These are phyloP conservation scores for Platerodrilus igneus DNA, from an alignment of 2,888 invertebrate species.

Conservation along the genomic window DNA sequence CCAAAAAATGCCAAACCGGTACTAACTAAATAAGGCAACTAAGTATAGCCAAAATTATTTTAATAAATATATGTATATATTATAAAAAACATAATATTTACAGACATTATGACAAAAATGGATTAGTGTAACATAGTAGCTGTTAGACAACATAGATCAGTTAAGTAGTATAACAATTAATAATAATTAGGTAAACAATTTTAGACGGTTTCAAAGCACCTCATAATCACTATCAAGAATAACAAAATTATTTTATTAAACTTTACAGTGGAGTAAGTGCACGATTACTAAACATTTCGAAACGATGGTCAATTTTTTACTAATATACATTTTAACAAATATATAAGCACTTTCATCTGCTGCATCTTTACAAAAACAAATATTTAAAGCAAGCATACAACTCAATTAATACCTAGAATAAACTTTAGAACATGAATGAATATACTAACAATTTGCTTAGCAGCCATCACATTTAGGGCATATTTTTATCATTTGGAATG, in stretches of 20 bases:
- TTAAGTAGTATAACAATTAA: constrained; percentile 30
- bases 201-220: constrained; percentile 15
- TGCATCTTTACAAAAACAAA: constrained; percentile 35
- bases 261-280: constrained; percentile 15
- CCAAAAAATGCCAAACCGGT: no score
- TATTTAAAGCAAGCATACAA: constrained; percentile 32
- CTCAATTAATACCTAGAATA: constrained; percentile 7
- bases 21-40: no score
- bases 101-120: constrained; percentile 44
- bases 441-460: constrained; percentile 23
- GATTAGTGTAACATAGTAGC: constrained; percentile 39
- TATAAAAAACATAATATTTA: constrained; percentile 50
- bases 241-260: constrained; percentile 14
- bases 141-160: constrained; percentile 29
- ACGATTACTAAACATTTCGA: constrained; percentile 16
- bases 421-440: constrained; percentile 2
- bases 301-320: constrained; percentile 21
- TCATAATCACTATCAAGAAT: constrained; percentile 16
- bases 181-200: constrained; percentile 24
- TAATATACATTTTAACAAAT: constrained; percentile 22
- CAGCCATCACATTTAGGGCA: constrained; percentile 39
- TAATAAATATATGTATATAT: constrained; percentile 47
- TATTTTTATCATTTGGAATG: constrained; percentile 43
- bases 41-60: no score
- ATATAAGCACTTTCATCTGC: constrained; percentile 29